These are phyloP conservation scores for Melanocharis versteri DNA, from an alignment of 2,113 vertebrate genomes.

Conservation along the genomic window DNA sequence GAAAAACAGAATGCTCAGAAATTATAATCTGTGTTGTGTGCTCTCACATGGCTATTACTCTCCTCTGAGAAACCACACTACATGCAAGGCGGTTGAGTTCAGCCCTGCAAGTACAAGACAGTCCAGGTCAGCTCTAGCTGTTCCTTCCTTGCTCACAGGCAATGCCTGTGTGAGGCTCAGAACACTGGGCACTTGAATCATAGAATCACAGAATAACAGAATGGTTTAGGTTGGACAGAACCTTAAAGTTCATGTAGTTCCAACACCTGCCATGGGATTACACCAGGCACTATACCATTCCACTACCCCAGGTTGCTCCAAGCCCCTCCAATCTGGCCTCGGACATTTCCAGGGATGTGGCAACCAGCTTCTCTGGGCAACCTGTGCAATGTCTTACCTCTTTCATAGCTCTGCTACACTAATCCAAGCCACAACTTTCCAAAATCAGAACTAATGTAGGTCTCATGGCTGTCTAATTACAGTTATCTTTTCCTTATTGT, in stretches of 20 bases:
- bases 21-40: too few species aligned
- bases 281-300: not conserved
- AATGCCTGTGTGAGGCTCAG: not conserved
- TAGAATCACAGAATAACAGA: not conserved
- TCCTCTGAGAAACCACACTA: not conserved
- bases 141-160: not conserved
- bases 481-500: not conserved
- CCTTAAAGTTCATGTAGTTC: not conserved
- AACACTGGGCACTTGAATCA: not conserved
- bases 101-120: not conserved
- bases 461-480: not conserved
- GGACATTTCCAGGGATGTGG: not conserved
- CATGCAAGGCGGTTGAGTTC: fast-evolving
- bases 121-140: not conserved
- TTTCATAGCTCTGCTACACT: not conserved
- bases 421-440: not conserved
- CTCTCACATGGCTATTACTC: not conserved
- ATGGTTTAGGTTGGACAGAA: not conserved
- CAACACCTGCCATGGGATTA: not conserved
- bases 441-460: not conserved
- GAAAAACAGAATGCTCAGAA: not conserved
- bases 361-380: not conserved
- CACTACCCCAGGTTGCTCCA: not conserved
- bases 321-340: not conserved
- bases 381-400: not conserved